Conservation (phyloP, 2,113 vertebrate species). For the Mobula hypostoma region DNA sequence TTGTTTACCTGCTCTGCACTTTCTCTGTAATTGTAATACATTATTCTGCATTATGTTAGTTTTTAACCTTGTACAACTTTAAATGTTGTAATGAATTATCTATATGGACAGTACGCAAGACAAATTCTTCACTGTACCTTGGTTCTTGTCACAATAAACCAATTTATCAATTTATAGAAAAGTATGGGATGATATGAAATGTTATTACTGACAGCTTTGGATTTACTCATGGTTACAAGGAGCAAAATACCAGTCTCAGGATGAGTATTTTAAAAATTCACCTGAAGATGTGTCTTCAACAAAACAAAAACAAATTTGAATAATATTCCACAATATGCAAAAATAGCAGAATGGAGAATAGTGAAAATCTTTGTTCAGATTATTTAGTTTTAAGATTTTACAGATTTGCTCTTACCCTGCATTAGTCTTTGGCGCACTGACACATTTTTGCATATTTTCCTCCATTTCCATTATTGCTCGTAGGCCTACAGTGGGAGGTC, state of each 20-base stretch:
- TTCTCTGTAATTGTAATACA: too few species aligned
- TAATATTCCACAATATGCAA: not conserved
- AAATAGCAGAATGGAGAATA: not conserved
- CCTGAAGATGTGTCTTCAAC: not conserved
- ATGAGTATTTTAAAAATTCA: not conserved
- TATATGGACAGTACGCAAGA: too few species aligned
- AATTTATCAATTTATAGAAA: not conserved
- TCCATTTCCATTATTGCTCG: constrained; percentile 95
- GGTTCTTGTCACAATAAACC: too few species aligned
- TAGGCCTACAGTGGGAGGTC: constrained; percentile 78
- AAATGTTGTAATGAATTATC: too few species aligned
- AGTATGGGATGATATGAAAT: too few species aligned
- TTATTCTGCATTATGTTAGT: too few species aligned
- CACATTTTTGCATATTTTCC: constrained; percentile 71
- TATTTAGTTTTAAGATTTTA: not conserved
- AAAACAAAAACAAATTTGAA: not conserved
- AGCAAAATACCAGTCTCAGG: not conserved
- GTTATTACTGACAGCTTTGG: not conserved
- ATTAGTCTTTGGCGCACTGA: constrained; percentile 71
- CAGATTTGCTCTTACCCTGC: constrained; percentile 12
- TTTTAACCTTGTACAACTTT: too few species aligned
- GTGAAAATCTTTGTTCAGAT: not conserved
- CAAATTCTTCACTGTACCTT: too few species aligned
- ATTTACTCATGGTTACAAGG: not conserved
- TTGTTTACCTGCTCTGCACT: too few species aligned